A percentile compares a stretch with the other conserved stretches of the same genome.
phyloP scores from a whole-genome alignment of 2,113 vertebrate genomes.

The Chitala chitala region DNA sequence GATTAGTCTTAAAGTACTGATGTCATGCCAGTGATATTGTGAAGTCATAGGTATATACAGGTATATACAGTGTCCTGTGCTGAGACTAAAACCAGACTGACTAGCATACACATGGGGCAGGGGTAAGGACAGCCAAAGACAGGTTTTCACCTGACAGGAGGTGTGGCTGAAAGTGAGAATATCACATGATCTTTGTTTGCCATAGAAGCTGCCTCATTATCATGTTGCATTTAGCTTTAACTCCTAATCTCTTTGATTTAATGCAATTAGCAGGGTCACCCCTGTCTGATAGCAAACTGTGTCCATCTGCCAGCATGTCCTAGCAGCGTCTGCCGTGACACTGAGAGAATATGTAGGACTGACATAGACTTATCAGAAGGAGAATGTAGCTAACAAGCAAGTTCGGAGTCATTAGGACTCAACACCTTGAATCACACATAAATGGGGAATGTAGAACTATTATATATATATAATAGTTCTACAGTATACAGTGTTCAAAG shows the following conservation, averaged over 20 bases:
- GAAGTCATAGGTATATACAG: too few species aligned
- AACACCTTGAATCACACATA: too few species aligned
- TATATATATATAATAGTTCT: too few species aligned
- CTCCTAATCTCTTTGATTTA: neutral
- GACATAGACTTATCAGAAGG: neutral
- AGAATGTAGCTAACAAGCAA: neutral
- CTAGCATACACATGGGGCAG: neutral
- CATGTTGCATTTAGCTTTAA: neutral
- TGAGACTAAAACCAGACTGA: neutral
- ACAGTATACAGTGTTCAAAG: neutral
- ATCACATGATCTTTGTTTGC: neutral
- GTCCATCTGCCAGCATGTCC: too few species aligned
- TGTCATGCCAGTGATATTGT: too few species aligned
- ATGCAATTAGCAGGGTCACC: too few species aligned
- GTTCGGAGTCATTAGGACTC: neutral
- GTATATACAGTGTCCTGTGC: neutral
- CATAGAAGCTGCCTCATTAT: slow-evolving; percentile 19
- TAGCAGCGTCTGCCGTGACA: too few species aligned
- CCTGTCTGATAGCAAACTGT: too few species aligned
- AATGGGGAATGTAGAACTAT: too few species aligned
- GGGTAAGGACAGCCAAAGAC: neutral
- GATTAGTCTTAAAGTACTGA: too few species aligned
- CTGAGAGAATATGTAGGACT: neutral
- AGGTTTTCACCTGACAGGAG: neutral
- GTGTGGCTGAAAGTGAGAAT: neutral